Evolutionary conservation across 2,888 invertebrate species (phyloP).

Genomic region (Amblyteles armatorius): DNA sequence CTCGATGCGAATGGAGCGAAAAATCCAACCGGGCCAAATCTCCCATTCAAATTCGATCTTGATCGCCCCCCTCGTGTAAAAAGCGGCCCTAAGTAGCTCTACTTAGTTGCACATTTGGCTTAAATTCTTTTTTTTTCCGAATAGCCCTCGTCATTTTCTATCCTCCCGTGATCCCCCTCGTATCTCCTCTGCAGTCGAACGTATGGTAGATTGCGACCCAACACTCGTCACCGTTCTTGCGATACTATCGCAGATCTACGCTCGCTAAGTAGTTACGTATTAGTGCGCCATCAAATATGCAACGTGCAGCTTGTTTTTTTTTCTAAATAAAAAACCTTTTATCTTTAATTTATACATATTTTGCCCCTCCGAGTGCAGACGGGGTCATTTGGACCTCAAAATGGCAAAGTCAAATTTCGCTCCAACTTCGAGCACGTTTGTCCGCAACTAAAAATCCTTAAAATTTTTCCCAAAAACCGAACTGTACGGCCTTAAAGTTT

Average conservation of each 20-base stretch:
- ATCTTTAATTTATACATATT: not conserved
- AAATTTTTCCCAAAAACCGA: no score
- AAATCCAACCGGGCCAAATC: conserved; percentile 74
- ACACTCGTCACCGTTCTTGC: conserved; percentile 53
- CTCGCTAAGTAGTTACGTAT: conserved; percentile 22
- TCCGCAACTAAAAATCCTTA: no score
- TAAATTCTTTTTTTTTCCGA: conserved; percentile 72
- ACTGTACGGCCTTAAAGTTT: no score
- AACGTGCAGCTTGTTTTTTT: conserved; percentile 8
- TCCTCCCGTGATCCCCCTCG: conserved; percentile 54
- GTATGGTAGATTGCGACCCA: conserved; percentile 45
- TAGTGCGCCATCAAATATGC: conserved; percentile 45
- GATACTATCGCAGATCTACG: conserved; percentile 40
- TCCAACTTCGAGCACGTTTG: no score
- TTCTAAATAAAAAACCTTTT: not conserved
- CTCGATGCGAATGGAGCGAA: conserved; percentile 75
- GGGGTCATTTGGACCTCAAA: no score
- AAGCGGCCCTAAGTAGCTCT: conserved; percentile 81
- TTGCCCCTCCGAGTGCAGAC: not conserved
- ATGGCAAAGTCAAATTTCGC: no score
- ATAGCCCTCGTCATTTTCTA: conserved; percentile 51
- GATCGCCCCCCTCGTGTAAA: conserved; percentile 76
- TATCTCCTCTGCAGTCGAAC: conserved; percentile 50
- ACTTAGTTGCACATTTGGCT: conserved; percentile 85
- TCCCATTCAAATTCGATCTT: conserved; percentile 83